Conservation (phyloP, 1,140 invertebrate genomes). For the Oppia nitens region DNA sequence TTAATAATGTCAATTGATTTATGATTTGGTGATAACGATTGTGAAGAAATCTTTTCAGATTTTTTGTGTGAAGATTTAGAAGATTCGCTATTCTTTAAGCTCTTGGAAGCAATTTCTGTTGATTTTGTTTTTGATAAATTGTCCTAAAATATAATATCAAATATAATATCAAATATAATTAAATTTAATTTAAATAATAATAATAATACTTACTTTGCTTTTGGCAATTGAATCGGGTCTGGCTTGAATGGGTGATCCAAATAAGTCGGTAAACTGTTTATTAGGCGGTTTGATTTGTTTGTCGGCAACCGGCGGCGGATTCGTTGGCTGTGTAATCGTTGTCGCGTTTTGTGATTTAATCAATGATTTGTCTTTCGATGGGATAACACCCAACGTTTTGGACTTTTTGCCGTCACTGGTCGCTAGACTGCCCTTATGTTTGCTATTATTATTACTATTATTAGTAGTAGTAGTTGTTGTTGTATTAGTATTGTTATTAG, state of each 20-base stretch:
- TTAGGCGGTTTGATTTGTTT: constrained; percentile 24
- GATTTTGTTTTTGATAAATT: constrained; percentile 8
- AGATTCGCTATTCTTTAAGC: constrained; percentile 32
- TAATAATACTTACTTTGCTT: constrained; percentile 12
- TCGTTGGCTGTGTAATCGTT: neutral
- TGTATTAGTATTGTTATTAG: no score
- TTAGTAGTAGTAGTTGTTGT: neutral
- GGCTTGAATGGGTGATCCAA: constrained; percentile 54
- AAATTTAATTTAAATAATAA: neutral
- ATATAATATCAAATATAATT: neutral
- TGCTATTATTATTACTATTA: neutral
- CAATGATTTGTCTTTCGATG: constrained; percentile 47
- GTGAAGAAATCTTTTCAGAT: neutral
- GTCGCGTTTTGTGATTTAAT: constrained; percentile 21
- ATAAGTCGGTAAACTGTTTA: constrained; percentile 53
- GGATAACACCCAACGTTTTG: constrained; percentile 23
- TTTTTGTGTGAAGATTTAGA: neutral
- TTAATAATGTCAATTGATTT: neutral
- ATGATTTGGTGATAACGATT: neutral
- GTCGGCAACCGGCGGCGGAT: neutral
- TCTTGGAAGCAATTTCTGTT: constrained; percentile 26
- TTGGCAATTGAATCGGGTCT: constrained; percentile 42
- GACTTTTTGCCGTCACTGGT: neutral
- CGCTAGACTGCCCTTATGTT: constrained; percentile 4
- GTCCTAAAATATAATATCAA: neutral